A percentile compares a stretch with the other conserved stretches of the same genome.
Evolutionary conservation across 2,113 vertebrate genomes (phyloP).

Genomic region (Polypterus senegalus): DNA sequence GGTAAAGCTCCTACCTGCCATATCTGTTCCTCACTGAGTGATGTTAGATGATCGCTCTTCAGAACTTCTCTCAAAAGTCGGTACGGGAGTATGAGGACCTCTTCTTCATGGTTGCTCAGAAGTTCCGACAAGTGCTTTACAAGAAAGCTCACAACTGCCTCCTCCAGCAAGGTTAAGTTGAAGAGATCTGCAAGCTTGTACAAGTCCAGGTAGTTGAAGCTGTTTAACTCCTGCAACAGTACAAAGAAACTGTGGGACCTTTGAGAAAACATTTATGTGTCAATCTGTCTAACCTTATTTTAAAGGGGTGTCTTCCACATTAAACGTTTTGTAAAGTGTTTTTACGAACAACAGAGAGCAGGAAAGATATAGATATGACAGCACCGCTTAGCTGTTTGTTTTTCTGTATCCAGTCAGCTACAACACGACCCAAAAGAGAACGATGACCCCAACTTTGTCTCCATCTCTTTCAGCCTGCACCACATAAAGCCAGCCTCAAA

Average conservation of each 20-base stretch:
- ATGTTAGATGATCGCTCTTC: slow-evolving; percentile 90
- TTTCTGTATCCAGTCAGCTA: too few species aligned
- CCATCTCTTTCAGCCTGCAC: too few species aligned
- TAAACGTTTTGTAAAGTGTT: too few species aligned
- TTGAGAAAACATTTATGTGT: too few species aligned
- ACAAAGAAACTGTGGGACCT: not conserved
- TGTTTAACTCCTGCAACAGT: slow-evolving; percentile 75
- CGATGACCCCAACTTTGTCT: too few species aligned
- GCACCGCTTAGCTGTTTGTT: too few species aligned
- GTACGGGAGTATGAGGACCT: slow-evolving; percentile 78
- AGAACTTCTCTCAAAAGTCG: slow-evolving; percentile 85
- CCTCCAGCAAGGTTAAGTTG: slow-evolving; percentile 86
- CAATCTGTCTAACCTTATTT: too few species aligned
- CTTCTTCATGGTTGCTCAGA: slow-evolving; percentile 71
- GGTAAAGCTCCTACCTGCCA: slow-evolving; percentile 70
- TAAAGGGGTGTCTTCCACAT: too few species aligned
- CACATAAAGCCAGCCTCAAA: too few species aligned
- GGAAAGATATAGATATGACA: too few species aligned
- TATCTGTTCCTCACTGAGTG: slow-evolving; percentile 87
- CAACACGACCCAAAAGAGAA: too few species aligned
- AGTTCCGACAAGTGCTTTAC: slow-evolving; percentile 91
- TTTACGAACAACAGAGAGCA: too few species aligned
- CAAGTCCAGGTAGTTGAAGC: slow-evolving; percentile 92
- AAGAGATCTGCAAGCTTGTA: slow-evolving; percentile 94
- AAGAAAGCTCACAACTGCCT: slow-evolving; percentile 85